A percentile compares a stretch with the other conserved stretches of the same genome.
Evolutionary conservation across 2,113 vertebrate genomes (phyloP).

Genomic region (Ceyx cyanopectus): DNA sequence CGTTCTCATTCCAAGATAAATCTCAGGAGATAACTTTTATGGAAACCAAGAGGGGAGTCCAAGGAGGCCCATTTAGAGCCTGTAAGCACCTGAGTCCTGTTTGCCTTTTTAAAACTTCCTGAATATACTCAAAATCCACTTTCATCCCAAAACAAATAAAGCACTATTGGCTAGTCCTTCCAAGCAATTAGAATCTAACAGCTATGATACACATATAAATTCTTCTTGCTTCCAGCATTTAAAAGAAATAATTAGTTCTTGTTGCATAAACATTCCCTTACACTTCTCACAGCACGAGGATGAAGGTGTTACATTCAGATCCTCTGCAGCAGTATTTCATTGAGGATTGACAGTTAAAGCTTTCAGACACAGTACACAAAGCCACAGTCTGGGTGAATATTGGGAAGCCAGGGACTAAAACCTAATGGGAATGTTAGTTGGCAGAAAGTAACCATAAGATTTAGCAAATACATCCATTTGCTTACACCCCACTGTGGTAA

Average conservation of each 20-base stretch:
- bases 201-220: conserved; percentile 34
- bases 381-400: not conserved
- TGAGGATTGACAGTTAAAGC: not conserved
- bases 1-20: conserved; percentile 74
- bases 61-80: conserved; percentile 60
- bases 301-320: not conserved
- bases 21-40: conserved; percentile 66
- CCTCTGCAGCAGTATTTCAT: not conserved
- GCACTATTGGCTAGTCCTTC: conserved; percentile 38
- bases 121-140: conserved; percentile 61
- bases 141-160: conserved; percentile 69
- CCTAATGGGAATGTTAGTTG: not conserved
- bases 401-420: not conserved
- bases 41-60: conserved; percentile 71
- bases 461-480: not conserved
- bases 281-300: not conserved
- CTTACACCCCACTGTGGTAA: not conserved
- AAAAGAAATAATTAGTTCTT: conserved; percentile 37
- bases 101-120: conserved; percentile 70
- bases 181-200: conserved; percentile 66
- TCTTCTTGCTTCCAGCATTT: conserved; percentile 8
- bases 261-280: not conserved
- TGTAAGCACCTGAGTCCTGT: conserved; percentile 61
- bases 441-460: not conserved
- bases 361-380: not conserved